Percentiles rank a stretch among this genome's conserved stretches.
Evolutionary conservation across 2,797 vertebrate species (phyloP).

Genomic region (Thripadectes ignobilis): DNA sequence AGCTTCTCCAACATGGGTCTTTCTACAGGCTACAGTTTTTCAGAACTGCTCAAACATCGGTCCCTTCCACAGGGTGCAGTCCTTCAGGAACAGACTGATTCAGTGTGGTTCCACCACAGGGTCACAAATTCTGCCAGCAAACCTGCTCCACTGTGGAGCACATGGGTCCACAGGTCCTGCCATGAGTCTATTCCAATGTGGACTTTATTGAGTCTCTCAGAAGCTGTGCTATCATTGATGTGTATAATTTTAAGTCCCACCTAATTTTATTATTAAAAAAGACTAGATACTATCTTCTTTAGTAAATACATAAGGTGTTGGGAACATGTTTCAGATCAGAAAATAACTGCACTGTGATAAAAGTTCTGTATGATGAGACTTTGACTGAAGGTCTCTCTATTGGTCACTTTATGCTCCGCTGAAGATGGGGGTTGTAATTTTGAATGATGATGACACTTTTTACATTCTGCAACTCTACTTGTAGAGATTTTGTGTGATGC

Average conservation of each 20-base stretch:
- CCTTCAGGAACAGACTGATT: background rate
- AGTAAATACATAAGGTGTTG: background rate
- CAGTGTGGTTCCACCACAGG: background rate
- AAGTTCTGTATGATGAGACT: background rate
- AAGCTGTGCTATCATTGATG: background rate
- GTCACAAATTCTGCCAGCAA: background rate
- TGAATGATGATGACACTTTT: background rate
- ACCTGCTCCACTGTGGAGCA: background rate
- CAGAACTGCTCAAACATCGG: background rate
- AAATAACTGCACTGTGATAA: background rate
- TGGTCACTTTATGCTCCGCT: background rate
- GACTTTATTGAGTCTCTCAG: background rate
- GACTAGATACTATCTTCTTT: background rate
- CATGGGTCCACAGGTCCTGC: background rate
- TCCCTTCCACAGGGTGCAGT: background rate
- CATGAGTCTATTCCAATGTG: background rate
- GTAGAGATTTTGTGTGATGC: background rate
- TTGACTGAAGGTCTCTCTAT: background rate
- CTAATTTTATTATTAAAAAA: background rate
- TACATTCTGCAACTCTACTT: conserved; percentile 17
- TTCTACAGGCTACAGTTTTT: background rate
- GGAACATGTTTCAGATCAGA: background rate
- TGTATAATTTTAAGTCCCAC: background rate
- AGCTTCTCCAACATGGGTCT: background rate
- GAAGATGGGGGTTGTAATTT: background rate